These are phyloP conservation scores for Porites rus DNA, from an alignment of 92 coral and sea anemone genomes.

Conservation along the genomic window DNA sequence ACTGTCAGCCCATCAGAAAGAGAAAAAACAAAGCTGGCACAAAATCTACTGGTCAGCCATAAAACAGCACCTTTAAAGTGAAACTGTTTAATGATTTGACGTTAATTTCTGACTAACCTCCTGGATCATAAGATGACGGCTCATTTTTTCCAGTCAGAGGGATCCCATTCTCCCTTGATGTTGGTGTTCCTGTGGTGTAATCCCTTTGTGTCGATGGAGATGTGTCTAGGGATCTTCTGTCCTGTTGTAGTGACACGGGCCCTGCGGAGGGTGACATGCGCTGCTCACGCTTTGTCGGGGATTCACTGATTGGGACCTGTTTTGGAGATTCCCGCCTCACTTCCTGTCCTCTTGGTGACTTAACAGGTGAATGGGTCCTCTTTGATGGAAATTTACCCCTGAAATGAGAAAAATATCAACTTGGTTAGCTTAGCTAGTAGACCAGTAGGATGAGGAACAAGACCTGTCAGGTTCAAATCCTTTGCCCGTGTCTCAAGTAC, in stretches of 20 bases:
- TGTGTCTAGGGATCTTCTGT: constrained; percentile 10
- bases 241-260: constrained; percentile 28
- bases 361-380: constrained; percentile 50
- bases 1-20: neutral
- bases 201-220: constrained; percentile 1
- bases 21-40: too few relatives aligned
- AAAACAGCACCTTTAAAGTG: too few relatives aligned
- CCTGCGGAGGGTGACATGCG: constrained; percentile 58
- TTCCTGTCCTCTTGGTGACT: constrained; percentile 49
- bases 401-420: neutral
- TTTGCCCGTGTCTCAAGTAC: too few relatives aligned
- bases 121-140: constrained; percentile 42
- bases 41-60: too few relatives aligned
- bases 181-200: neutral
- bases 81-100: too few relatives aligned
- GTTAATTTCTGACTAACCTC: neutral
- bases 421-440: too few relatives aligned
- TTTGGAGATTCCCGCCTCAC: constrained; percentile 61
- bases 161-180: constrained; percentile 19
- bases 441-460: too few relatives aligned
- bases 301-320: constrained; percentile 60
- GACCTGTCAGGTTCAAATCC: too few relatives aligned
- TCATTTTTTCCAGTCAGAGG: constrained; percentile 14
- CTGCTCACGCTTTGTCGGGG: constrained; percentile 66
- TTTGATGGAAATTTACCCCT: constrained; percentile 89